Percentiles rank a stretch among this genome's conserved stretches.
These are phyloP conservation scores for Enoplosus armatus DNA, from an alignment of 2,797 vertebrate species.

Conservation along the genomic window DNA sequence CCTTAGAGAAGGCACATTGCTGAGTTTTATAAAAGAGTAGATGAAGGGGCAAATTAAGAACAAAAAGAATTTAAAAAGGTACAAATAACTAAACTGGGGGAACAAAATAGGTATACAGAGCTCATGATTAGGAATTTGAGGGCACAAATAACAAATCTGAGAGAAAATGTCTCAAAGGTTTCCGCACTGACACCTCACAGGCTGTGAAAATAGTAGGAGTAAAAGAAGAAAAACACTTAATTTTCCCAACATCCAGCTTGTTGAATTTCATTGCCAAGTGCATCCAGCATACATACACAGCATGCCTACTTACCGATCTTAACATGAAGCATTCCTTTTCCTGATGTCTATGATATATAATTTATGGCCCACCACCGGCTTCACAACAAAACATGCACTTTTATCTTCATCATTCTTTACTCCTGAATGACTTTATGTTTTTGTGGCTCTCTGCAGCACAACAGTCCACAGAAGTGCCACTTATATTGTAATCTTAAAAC, in stretches of 20 bases:
- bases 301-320: conserved; percentile 24
- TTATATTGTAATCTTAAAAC: conserved; percentile 52
- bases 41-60: conserved; percentile 1
- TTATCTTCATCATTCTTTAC: conserved; percentile 36
- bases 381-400: conserved; percentile 46
- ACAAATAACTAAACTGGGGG: background rate
- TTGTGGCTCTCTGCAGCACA: conserved; percentile 18
- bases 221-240: background rate
- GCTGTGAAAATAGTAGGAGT: background rate
- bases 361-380: conserved; percentile 52
- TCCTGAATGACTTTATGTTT: conserved; percentile 25
- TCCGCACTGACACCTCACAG: background rate
- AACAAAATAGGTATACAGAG: background rate
- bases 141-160: background rate
- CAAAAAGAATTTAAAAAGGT: background rate
- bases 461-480: conserved; percentile 22
- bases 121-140: conserved; percentile 9
- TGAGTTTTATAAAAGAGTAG: background rate
- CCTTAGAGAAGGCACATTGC: background rate
- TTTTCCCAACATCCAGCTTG: conserved; percentile 1
- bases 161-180: background rate
- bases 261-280: conserved; percentile 15
- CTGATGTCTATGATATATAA: conserved; percentile 60
- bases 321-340: conserved; percentile 32
- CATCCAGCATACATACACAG: conserved; percentile 19